phyloP scores from a whole-genome alignment of 37 sponge, comb jelly and placozoan species.

The Crambe crambe region DNA sequence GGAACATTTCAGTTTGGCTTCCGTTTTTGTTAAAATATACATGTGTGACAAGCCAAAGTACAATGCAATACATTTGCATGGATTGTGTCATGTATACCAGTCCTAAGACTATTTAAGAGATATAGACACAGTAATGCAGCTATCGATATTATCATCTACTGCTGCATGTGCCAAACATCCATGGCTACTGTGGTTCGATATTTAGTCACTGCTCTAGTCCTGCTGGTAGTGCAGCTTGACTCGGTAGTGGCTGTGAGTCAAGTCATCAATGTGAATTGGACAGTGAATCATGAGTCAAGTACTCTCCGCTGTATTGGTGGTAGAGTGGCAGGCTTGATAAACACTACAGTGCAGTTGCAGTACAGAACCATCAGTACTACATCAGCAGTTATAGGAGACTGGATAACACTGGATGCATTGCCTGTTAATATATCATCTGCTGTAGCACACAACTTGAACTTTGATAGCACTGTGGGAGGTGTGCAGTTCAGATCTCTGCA shows the following conservation, averaged over 20 bases:
- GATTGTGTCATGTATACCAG: too few relatives aligned
- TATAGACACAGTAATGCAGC: too few relatives aligned
- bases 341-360: background rate
- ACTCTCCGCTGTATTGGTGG: background rate
- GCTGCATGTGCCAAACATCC: too few relatives aligned
- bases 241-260: background rate
- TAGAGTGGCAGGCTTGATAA: background rate
- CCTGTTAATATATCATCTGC: background rate
- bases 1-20: too few relatives aligned
- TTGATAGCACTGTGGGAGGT: background rate
- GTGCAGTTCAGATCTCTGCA: background rate
- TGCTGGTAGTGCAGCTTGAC: background rate
- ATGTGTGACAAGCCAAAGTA: too few relatives aligned
- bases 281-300: background rate
- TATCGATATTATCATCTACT: too few relatives aligned
- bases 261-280: too few relatives aligned
- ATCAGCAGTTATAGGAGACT: background rate
- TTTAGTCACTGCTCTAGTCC: background rate
- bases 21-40: too few relatives aligned
- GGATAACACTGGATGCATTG: background rate
- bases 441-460: background rate
- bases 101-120: too few relatives aligned
- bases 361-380: background rate
- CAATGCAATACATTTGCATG: too few relatives aligned
- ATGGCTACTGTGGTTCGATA: too few relatives aligned